Conservation (phyloP, 2,888 invertebrate species). For the Ormyrus labotus region DNA sequence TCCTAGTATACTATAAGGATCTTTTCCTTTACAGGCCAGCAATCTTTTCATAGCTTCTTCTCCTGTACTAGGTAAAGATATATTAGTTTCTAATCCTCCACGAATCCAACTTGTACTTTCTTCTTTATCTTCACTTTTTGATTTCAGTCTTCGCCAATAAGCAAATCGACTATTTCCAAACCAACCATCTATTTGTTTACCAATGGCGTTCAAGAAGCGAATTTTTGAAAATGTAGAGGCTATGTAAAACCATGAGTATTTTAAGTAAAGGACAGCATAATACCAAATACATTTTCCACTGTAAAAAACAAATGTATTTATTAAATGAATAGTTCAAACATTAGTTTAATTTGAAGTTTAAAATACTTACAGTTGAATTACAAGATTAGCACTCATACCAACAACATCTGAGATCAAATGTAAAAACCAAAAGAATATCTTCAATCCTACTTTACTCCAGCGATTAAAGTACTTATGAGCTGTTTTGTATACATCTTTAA, state of each 20-base stretch:
- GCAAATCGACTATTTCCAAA: slow-evolving; percentile 79
- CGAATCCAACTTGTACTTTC: slow-evolving; percentile 76
- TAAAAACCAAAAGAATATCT: slow-evolving; percentile 85
- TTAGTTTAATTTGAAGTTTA: no score
- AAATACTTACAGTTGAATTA: slow-evolving; percentile 83
- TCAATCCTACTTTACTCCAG: slow-evolving; percentile 78
- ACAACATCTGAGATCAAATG: slow-evolving; percentile 88
- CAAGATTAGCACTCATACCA: slow-evolving; percentile 85
- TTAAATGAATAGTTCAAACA: no score
- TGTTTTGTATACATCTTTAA: slow-evolving; percentile 70
- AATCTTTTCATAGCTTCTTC: slow-evolving; percentile 97
- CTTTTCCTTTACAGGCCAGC: slow-evolving; percentile 94
- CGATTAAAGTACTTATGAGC: slow-evolving; percentile 77
- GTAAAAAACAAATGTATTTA: slow-evolving; percentile 51
- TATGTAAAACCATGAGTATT: slow-evolving; percentile 70
- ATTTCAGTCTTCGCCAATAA: slow-evolving; percentile 79
- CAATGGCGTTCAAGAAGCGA: slow-evolving; percentile 70
- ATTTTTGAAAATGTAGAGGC: slow-evolving; percentile 69
- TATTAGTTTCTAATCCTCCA: slow-evolving; percentile 82
- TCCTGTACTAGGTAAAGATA: slow-evolving; percentile 90
- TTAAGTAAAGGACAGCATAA: slow-evolving; percentile 70
- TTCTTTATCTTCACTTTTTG: slow-evolving; percentile 74
- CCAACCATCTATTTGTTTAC: slow-evolving; percentile 78
- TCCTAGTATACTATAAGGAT: slow-evolving; percentile 95
- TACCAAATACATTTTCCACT: slow-evolving; percentile 73